Base-by-base conservation (phyloP, 1,140 invertebrate genomes). In the Orussus abietinus region DNA sequence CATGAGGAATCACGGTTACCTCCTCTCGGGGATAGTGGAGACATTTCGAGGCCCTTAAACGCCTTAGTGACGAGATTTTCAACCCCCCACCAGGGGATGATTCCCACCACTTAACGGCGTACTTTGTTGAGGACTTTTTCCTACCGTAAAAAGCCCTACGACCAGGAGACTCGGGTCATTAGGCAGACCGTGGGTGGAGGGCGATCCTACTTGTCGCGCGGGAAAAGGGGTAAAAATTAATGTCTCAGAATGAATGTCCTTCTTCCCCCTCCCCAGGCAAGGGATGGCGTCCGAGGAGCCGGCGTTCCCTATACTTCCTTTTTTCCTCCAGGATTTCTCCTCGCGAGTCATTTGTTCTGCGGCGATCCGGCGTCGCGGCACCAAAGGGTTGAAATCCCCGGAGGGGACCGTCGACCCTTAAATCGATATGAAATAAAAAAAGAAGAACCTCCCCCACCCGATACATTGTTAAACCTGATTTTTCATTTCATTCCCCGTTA, bases 201-300 rank as follows among this genome's bases (percentile, higher is more conserved):
- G 44, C 49, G 52, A 39, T 49, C 51, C 47, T 33, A 39, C 38
- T 18, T 25, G 35, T 34, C 29, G 58, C 51, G 51, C 55, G 53
- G 57, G 47, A 53, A 64, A 67, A 65, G 65, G 66, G 62, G 64
- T 69, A 71, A 70, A 69, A 72, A 72, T 71, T 72, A 72, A 71
- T 72, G 68, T 72, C 64, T 71, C 60, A 69, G 69, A 72, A 72
- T 65, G 66, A 70, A 71, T 62, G 59, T 59, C 62, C 59, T 51
- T 49, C 49, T 37, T 37, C n/a, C 22, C n/a, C n/a, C n/a, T n/a
- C n/a, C n/a, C n/a, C n/a, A n/a, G n/a, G n/a, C n/a, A n/a, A n/a
- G 33, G 43, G 52, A 54, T 55, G 55, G 39, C 46, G 32, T 49
- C 50, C 48, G 32, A 30, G 53, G 61, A 45, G 57, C 57, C n/a